These are phyloP conservation scores for Lithodes maja DNA, from an alignment of 2,888 invertebrate genomes.

Conservation along the genomic window DNA sequence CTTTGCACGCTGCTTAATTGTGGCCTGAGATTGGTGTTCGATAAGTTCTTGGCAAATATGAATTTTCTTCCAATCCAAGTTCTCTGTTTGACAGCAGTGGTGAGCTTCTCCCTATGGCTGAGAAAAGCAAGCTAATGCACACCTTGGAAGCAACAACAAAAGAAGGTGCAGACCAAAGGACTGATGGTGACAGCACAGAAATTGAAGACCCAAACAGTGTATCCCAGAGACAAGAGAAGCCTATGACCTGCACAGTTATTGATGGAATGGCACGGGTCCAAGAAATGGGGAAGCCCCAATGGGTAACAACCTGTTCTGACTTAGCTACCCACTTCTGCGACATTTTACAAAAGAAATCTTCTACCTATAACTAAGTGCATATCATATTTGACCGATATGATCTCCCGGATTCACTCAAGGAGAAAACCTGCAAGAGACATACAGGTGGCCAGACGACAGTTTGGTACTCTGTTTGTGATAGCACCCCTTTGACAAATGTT, in stretches of 20 bases:
- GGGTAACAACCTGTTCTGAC: too few relatives aligned
- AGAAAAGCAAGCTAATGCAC: background rate
- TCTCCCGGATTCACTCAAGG: background rate
- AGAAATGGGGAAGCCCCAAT: background rate
- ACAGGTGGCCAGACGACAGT: background rate
- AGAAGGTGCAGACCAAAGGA: background rate
- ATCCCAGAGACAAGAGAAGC: too few relatives aligned
- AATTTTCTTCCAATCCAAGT: background rate
- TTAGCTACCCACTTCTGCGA: background rate
- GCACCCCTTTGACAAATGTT: background rate
- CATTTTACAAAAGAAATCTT: background rate
- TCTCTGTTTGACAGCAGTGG: constrained; percentile 20
- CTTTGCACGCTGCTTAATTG: constrained; percentile 14
- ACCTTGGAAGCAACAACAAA: constrained; percentile 10
- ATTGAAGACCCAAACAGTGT: constrained; percentile 5
- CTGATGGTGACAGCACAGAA: background rate
- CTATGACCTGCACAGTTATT: background rate
- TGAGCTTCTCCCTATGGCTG: constrained; percentile 10
- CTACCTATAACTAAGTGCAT: too few relatives aligned
- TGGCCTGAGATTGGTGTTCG: constrained; percentile 10
- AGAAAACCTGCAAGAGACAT: constrained; percentile 7
- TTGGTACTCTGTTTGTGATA: background rate
- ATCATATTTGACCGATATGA: constrained; percentile 1
- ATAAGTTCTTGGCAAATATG: background rate
- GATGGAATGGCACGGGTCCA: constrained; percentile 9